Evolutionary conservation across 2,113 vertebrate species (phyloP), one percentile per base, ranked within the genome.

Genomic region (Peromyscus californicus): DNA sequence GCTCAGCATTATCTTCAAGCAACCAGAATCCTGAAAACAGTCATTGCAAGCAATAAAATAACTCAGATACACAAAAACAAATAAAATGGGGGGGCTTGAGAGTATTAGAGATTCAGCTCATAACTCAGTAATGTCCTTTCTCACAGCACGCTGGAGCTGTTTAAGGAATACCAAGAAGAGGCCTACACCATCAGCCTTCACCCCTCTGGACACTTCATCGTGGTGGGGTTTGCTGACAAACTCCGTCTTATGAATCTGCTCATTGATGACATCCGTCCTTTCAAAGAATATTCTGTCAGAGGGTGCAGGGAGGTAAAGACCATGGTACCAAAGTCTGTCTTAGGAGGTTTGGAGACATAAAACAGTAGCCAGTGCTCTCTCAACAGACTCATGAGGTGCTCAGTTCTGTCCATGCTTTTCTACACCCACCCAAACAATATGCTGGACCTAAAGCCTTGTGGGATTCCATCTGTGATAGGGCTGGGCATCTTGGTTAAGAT

Each of bases 141-240:
- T 97, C 95, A 51, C 97, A 99, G 99, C 97, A 98, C 98, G 69
- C 94, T 99, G 97, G 99, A 99, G 96, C 98, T 99, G 48, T 99
- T 97, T 93, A 99, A 99, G 96, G 99, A 99, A 70, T 99, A 99
- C 95, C 99, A 98, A 97, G 99, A 99, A 96, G 99, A 99, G 95
- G 99, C 99, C 0, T 98, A 99, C 96, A 98, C 99, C 3, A 93
- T 99, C 75, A 98, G 99, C 78, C 98, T 99, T 92, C 99, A 99
- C 83, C 99, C 99, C n/a, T 99, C 98, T 3, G 99, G 99, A 26
- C 98, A 99, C 92, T 99, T 98, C 92, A 95, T 99, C 88, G 98
- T 99, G 91, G 99, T 99, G 96, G 99, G 99, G 21, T 99, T 99
- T 98, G 98, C 99, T 82, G 99, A 99, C 98, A 99, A 99, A 97